These are phyloP conservation scores for Sebastes goodei DNA, from an alignment of 2,797 vertebrate genomes.

Conservation along the genomic window DNA sequence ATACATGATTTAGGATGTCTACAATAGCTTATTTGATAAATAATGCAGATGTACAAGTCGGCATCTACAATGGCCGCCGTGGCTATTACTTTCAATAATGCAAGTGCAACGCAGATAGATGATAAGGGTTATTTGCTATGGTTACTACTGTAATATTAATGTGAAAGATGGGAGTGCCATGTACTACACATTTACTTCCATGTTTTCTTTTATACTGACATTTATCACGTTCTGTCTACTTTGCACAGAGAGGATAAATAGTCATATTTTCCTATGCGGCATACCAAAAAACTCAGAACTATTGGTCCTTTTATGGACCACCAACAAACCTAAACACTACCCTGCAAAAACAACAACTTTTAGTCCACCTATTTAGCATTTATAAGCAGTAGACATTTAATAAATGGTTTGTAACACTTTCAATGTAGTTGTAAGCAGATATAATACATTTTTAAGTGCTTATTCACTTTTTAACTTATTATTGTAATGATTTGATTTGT, in stretches of 20 bases:
- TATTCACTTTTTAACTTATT: too few species aligned
- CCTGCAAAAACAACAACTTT: background rate
- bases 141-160: conserved; percentile 15
- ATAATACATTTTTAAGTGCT: too few species aligned
- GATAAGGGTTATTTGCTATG: background rate
- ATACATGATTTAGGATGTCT: background rate
- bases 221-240: background rate
- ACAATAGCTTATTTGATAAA: conserved; percentile 3
- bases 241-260: background rate
- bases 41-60: conserved; percentile 2
- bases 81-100: background rate
- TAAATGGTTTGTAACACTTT: background rate
- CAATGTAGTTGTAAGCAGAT: background rate
- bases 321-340: background rate
- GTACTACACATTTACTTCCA: background rate
- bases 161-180: background rate
- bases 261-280: background rate
- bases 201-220: background rate
- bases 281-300: background rate
- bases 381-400: background rate
- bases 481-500: too few species aligned
- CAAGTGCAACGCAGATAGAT: background rate
- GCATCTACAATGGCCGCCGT: background rate
- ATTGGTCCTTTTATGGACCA: background rate
- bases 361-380: too few species aligned